phyloP scores from a whole-genome alignment of 1,140 invertebrate genomes.

The Ridgeia piscesae region DNA sequence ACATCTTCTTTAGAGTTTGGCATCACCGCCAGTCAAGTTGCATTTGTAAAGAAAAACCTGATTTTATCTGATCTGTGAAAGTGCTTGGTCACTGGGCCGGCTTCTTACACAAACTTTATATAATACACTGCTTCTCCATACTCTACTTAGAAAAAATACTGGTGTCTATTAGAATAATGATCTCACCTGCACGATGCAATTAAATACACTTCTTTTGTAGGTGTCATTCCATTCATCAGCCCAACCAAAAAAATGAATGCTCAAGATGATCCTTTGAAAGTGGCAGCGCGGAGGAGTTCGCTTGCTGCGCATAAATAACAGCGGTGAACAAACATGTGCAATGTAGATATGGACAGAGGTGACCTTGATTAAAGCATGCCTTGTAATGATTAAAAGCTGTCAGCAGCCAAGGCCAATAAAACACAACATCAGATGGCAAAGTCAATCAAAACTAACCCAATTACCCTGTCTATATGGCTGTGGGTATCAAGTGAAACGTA shows the following conservation, averaged over 20 bases:
- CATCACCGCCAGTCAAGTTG: not conserved
- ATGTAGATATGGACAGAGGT: not conserved
- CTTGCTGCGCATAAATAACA: not conserved
- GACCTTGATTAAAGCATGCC: not conserved
- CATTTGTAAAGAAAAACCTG: not conserved
- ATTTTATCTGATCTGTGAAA: not conserved
- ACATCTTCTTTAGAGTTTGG: not conserved
- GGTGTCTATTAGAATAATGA: not conserved
- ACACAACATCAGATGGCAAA: not conserved
- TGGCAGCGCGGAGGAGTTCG: not conserved
- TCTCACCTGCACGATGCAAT: not conserved
- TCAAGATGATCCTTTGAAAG: not conserved
- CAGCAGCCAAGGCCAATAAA: not conserved
- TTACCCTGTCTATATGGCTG: not conserved
- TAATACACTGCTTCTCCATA: not conserved
- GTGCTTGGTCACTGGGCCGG: not conserved
- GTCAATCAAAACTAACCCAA: slow-evolving; percentile 1
- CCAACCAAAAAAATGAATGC: not conserved
- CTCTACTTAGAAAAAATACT: no score
- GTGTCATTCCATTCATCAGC: not conserved
- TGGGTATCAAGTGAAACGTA: not conserved
- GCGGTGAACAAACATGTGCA: not conserved
- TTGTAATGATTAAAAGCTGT: not conserved
- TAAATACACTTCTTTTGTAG: not conserved
- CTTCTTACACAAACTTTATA: not conserved